Percentiles rank a stretch among this genome's conserved stretches.
These are phyloP conservation scores for Prochilodus magdalenae DNA, from an alignment of 2,113 vertebrate genomes.

Conservation along the genomic window DNA sequence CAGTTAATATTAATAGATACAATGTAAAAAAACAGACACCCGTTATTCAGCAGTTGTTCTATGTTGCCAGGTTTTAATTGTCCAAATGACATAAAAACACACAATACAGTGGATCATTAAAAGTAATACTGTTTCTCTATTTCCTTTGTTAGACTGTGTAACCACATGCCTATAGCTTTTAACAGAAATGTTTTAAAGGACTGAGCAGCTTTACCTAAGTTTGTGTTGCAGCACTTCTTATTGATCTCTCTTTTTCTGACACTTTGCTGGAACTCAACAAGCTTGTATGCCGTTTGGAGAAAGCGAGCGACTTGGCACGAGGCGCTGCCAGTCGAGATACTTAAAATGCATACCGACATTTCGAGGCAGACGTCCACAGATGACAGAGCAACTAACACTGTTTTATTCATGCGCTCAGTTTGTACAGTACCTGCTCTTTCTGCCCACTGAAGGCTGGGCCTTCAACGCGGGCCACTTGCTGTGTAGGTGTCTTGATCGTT, in stretches of 20 bases:
- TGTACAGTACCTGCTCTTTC: conserved; percentile 77
- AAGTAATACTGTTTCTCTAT: background rate
- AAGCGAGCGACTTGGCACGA: conserved; percentile 46
- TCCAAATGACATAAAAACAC: conserved; percentile 61
- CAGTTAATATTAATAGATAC: conserved; percentile 59
- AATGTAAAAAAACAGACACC: conserved; percentile 62
- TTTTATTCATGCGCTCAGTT: conserved; percentile 82
- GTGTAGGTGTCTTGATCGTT: conserved; percentile 73
- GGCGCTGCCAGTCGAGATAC: conserved; percentile 48
- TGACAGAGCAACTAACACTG: conserved; percentile 82
- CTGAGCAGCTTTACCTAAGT: background rate
- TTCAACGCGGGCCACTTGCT: conserved; percentile 69
- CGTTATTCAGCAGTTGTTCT: conserved; percentile 66
- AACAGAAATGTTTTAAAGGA: background rate
- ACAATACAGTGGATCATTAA: background rate
- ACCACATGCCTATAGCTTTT: background rate
- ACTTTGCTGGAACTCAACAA: conserved; percentile 20
- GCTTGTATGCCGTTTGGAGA: conserved; percentile 26
- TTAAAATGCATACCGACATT: conserved; percentile 72
- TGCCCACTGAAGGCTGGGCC: conserved; percentile 77
- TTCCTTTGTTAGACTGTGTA: background rate
- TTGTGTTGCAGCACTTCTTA: background rate
- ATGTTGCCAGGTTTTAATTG: conserved; percentile 66
- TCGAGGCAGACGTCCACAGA: conserved; percentile 77
- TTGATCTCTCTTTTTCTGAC: conserved; percentile 23